Conservation (phyloP, 2,888 invertebrate species). For the Lithodes maja region DNA sequence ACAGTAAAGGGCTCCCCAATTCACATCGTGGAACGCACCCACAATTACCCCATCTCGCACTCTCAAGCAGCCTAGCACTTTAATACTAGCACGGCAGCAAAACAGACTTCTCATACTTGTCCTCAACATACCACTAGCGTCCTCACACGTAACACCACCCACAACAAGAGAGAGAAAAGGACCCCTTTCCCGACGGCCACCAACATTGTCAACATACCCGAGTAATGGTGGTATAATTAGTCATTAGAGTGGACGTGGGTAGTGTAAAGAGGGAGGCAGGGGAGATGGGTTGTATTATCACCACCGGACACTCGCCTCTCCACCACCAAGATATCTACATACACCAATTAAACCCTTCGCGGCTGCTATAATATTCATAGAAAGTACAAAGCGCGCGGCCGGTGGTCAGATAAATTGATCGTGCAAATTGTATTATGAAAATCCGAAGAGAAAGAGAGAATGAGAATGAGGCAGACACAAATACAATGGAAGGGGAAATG, state of each 20-base stretch:
- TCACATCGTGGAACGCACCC: no score
- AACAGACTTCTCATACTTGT: no score
- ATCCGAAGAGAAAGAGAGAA: constrained; percentile 51
- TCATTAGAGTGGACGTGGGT: not conserved
- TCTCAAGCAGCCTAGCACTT: no score
- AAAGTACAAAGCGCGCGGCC: constrained; percentile 66
- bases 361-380: constrained; percentile 69
- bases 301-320: constrained; percentile 41
- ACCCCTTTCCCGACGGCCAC: no score
- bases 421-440: constrained; percentile 70
- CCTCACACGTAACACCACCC: no score
- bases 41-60: no score
- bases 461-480: constrained; percentile 33
- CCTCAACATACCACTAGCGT: no score
- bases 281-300: constrained; percentile 33
- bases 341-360: constrained; percentile 68
- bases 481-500: constrained; percentile 16
- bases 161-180: no score
- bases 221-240: no score
- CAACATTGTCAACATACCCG: no score
- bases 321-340: constrained; percentile 64
- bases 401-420: constrained; percentile 68
- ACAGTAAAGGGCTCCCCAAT: no score
- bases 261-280: not conserved
- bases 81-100: no score